phyloP scores from a whole-genome alignment of 2,797 vertebrate species.

The Aphelocoma californica region DNA sequence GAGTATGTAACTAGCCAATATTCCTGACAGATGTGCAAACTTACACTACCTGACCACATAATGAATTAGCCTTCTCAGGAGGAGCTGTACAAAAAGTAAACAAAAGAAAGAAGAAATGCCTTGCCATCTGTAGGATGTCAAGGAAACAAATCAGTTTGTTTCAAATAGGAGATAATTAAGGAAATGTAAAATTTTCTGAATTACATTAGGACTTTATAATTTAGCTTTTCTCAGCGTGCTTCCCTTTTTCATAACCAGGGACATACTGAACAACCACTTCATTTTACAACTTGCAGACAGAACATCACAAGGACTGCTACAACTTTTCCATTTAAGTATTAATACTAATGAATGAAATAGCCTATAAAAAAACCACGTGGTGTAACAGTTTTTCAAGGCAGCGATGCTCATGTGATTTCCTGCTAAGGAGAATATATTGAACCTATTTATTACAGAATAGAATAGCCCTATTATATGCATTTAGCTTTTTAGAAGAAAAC shows the following conservation, averaged over 20 bases:
- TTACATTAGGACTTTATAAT: not conserved
- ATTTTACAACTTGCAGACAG: not conserved
- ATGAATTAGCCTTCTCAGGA: conserved; percentile 63
- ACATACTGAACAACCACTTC: not conserved
- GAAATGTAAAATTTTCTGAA: conserved; percentile 49
- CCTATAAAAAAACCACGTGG: not conserved
- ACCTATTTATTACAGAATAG: not conserved
- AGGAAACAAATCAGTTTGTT: conserved; percentile 64
- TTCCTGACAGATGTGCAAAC: conserved; percentile 46
- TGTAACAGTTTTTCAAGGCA: not conserved
- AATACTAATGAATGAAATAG: not conserved
- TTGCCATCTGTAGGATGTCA: conserved; percentile 36
- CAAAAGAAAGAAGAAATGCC: conserved; percentile 48
- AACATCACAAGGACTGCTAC: not conserved
- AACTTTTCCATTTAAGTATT: not conserved
- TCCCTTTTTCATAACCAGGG: not conserved
- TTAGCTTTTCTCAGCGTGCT: not conserved
- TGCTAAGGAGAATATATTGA: not conserved
- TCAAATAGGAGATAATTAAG: conserved; percentile 32
- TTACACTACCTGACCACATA: conserved; percentile 59
- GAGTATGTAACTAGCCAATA: conserved; percentile 40
- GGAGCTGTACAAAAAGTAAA: conserved; percentile 18
- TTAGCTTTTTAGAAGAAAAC: not conserved
- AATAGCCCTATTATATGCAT: not conserved
- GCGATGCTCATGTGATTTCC: not conserved